Evolutionary conservation across 2,797 vertebrate species (phyloP).

Genomic region (Microctenopoma steveboyesi): DNA sequence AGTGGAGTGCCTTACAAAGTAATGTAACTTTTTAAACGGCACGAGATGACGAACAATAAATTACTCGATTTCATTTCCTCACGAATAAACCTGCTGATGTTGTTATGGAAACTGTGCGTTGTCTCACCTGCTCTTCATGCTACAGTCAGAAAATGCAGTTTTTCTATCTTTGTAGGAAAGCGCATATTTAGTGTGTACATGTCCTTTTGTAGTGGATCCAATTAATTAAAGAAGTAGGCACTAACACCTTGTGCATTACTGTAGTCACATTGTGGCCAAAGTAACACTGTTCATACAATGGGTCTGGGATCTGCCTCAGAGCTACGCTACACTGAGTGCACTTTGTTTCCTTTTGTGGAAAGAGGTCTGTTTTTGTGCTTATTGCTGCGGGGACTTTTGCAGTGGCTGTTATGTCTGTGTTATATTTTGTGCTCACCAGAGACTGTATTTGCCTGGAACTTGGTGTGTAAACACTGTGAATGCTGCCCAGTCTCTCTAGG

Average conservation of each 20-base stretch:
- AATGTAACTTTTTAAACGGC: not conserved
- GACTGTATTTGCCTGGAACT: conserved; percentile 58
- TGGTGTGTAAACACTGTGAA: conserved; percentile 83
- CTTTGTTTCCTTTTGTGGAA: conserved; percentile 51
- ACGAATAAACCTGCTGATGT: conserved; percentile 16
- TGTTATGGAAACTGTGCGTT: not conserved
- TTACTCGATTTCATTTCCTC: conserved; percentile 5
- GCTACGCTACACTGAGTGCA: conserved; percentile 32
- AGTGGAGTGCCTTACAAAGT: conserved; percentile 8
- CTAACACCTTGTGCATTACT: conserved; percentile 81
- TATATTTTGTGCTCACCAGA: conserved; percentile 59
- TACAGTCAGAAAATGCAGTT: conserved; percentile 11
- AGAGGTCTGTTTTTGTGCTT: conserved; percentile 54
- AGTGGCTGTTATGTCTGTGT: conserved; percentile 54
- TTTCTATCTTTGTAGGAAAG: conserved; percentile 6
- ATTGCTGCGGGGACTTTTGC: conserved; percentile 55
- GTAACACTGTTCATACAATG: conserved; percentile 51
- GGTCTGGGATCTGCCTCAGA: conserved; percentile 48
- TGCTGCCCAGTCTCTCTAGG: conserved; percentile 94
- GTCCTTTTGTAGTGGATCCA: conserved; percentile 59
- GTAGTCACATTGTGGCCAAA: conserved; percentile 68
- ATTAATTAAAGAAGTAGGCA: conserved; percentile 55
- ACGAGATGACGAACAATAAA: not conserved
- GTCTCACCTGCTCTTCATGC: not conserved
- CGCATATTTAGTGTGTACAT: conserved; percentile 55